A percentile compares a stretch with the other conserved stretches of the same genome.
Evolutionary conservation across 2,113 vertebrate genomes (phyloP).

Genomic region (Lucifuga dentata): DNA sequence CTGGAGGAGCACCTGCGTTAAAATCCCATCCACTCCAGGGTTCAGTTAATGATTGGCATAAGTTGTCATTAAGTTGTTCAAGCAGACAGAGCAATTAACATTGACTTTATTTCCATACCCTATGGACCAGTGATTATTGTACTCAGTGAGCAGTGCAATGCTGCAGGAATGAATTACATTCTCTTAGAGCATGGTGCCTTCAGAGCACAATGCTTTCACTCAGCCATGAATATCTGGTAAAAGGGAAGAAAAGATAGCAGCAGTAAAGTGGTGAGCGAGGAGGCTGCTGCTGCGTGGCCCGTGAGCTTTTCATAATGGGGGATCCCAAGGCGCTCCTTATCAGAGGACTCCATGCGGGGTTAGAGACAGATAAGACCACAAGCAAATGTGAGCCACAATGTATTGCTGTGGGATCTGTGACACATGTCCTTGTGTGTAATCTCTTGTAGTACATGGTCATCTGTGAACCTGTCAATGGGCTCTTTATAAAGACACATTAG

Average conservation of each 20-base stretch:
- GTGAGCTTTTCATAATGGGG: constrained; percentile 69
- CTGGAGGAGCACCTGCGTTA: constrained; percentile 47
- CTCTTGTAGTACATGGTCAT: constrained; percentile 79
- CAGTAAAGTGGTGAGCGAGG: neutral
- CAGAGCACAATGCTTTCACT: constrained; percentile 62
- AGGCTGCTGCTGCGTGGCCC: constrained; percentile 33
- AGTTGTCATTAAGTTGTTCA: constrained; percentile 48
- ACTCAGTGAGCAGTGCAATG: constrained; percentile 32
- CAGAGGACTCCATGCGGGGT: constrained; percentile 70
- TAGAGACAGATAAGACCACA: constrained; percentile 75
- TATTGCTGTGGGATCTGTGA: constrained; percentile 59
- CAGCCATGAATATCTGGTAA: constrained; percentile 54
- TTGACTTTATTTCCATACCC: constrained; percentile 39
- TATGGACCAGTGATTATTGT: constrained; percentile 26
- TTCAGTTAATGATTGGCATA: constrained; percentile 41
- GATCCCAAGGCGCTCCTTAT: constrained; percentile 81
- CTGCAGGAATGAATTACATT: constrained; percentile 40
- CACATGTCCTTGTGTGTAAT: constrained; percentile 82
- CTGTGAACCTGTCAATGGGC: constrained; percentile 75
- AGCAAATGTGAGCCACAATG: constrained; percentile 47
- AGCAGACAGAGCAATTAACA: constrained; percentile 59
- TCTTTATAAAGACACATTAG: constrained; percentile 80
- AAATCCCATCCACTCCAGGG: constrained; percentile 17
- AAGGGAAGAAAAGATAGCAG: constrained; percentile 2
- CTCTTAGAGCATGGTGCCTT: constrained; percentile 32